Conservation (phyloP, 2,888 invertebrate species). For the Drosophila melanosoma region DNA sequence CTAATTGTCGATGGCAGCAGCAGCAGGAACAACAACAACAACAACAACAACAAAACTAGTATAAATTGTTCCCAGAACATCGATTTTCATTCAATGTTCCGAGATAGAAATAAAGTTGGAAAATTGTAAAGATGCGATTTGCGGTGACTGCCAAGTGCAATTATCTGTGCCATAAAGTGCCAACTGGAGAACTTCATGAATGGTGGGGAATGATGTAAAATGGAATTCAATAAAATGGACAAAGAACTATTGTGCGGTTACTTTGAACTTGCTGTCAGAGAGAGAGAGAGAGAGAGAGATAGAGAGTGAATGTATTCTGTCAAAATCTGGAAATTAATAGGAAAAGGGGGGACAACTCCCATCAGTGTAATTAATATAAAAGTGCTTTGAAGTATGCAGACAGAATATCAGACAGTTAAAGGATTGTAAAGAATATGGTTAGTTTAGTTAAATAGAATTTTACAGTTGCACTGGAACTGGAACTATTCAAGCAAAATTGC, state of each 20-base stretch:
- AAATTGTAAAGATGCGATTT: slow-evolving; percentile 49
- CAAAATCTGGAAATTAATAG: background rate
- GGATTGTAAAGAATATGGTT: background rate
- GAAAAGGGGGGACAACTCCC: background rate
- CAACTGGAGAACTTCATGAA: background rate
- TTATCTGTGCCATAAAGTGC: slow-evolving; percentile 8
- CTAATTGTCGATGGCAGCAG: slow-evolving; percentile 60
- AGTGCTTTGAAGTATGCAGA: background rate
- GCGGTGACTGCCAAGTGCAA: slow-evolving; percentile 27
- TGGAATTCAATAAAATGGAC: slow-evolving; percentile 22
- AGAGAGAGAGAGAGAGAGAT: too few species aligned
- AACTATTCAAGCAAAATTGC: background rate
- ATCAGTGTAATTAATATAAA: background rate
- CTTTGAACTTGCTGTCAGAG: background rate
- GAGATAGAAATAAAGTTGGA: slow-evolving; percentile 44
- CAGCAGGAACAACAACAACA: slow-evolving; percentile 23
- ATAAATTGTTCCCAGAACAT: slow-evolving; percentile 51
- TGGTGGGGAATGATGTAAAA: background rate
- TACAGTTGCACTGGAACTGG: background rate
- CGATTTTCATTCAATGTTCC: slow-evolving; percentile 58
- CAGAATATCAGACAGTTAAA: background rate
- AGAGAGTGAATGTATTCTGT: background rate
- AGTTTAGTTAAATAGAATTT: background rate
- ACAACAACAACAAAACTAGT: slow-evolving; percentile 9
- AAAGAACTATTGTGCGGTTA: background rate